phyloP scores from a whole-genome alignment of 2,888 invertebrate genomes.

The Acrocyrtus sp. region DNA sequence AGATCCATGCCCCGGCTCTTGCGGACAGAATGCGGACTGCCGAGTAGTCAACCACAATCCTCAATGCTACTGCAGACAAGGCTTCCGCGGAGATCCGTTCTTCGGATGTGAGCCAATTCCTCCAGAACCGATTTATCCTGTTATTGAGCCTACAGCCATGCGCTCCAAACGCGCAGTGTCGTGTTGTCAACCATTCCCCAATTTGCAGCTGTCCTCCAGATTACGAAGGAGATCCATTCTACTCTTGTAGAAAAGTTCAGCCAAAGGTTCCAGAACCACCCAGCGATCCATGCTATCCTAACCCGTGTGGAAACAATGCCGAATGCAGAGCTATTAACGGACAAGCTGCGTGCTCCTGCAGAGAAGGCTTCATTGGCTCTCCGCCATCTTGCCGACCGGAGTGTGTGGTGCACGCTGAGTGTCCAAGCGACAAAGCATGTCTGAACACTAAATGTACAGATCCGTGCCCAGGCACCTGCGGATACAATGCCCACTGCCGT shows the following conservation, averaged over 20 bases:
- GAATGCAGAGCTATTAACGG: conserved; percentile 79
- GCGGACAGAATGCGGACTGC: conserved; percentile 82
- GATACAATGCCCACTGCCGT: conserved; percentile 73
- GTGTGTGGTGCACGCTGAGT: conserved; percentile 70
- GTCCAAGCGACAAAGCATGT: conserved; percentile 73
- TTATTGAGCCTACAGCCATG: conserved; percentile 68
- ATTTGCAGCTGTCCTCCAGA: conserved; percentile 64
- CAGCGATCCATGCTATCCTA: conserved; percentile 83
- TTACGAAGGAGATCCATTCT: conserved; percentile 69
- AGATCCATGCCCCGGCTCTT: conserved; percentile 69
- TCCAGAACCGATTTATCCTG: background rate
- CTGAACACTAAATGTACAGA: conserved; percentile 80
- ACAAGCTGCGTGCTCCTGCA: conserved; percentile 53
- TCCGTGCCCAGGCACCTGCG: conserved; percentile 78
- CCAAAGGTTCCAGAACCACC: conserved; percentile 68
- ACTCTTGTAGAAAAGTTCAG: conserved; percentile 82
- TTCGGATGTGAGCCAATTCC: conserved; percentile 21
- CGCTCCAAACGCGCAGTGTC: conserved; percentile 69
- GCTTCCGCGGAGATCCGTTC: conserved; percentile 73
- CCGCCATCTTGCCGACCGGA: conserved; percentile 56
- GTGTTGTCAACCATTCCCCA: conserved; percentile 64
- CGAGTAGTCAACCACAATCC: conserved; percentile 74
- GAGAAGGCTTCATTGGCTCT: conserved; percentile 48
- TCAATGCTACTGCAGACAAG: conserved; percentile 79
- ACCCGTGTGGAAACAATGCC: conserved; percentile 82